Base-by-base conservation (phyloP, 1,140 invertebrate species). In the Atta colombica region DNA sequence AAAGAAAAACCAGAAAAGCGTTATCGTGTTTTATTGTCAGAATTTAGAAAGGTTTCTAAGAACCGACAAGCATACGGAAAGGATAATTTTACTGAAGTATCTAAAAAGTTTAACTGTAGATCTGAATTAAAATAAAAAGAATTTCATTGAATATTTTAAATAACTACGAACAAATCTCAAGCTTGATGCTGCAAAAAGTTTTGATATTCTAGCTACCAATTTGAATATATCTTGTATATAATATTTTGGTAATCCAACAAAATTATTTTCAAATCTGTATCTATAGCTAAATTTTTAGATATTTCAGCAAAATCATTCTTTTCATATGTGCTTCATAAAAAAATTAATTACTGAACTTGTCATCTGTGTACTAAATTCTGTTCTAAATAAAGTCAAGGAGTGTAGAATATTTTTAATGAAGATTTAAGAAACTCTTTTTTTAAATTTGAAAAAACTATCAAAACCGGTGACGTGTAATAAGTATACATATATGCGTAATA, bases 1-100 rank as follows among this genome's bases (percentile, higher is more conserved):
- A 55, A 55, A 80, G 85, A 71, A n/a, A 53, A 1, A 60, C n/a
- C n/a, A 53, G 39, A 65, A 14, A 69, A 69, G 16, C 35, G 31
- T 58, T 71, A 81, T 45, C 51, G 35, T 35, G n/a, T 53, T 49
- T 12, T 8, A 45, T 45, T 45, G 39, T 45, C 45, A 60, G 21
- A 51, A 55, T 8, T 21, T 21, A 21, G 25, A 14, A 3, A 35
- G 1, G 8, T 55, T 21, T 28, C 39, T 31, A 28, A 45, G 14
- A 35, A 16, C 31, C n/a, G 16, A 45, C 4, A 2, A 45, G 74
- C 16, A 31, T 10, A n/a, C 16, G 45, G 39, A 45, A 45, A 12
- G 39, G 7, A 45, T 2, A 45, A 45, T 45, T 28, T 8, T 5
- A 8, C 3, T 2, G 3, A 74, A 55, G 31, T 10, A 45, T 45